phyloP scores from a whole-genome alignment of 2,888 invertebrate genomes.

The Polymixis lichenea region DNA sequence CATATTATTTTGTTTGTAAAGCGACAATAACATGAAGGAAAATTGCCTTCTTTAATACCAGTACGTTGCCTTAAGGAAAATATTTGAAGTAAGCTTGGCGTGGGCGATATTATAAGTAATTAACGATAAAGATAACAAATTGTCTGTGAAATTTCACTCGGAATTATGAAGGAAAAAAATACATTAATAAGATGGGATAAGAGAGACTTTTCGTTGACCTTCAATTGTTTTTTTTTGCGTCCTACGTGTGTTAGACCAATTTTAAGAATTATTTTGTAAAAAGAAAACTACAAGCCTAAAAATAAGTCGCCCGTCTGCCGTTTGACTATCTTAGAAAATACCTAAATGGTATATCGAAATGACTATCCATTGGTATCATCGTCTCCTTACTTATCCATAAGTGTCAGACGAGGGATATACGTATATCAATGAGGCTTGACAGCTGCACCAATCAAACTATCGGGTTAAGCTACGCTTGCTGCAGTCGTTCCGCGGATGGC shows the following conservation, averaged over 20 bases:
- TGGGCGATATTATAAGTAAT: constrained; percentile 29
- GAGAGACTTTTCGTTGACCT: constrained; percentile 23
- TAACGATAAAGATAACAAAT: constrained; percentile 40
- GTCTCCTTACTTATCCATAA: not conserved
- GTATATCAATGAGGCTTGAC: not conserved
- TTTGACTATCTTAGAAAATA: not conserved
- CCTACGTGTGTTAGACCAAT: not conserved
- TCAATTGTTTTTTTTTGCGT: not conserved
- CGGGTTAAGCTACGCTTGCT: too few relatives aligned
- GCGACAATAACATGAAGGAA: not conserved
- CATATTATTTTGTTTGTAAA: constrained; percentile 1
- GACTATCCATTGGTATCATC: not conserved
- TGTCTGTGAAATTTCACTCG: constrained; percentile 26
- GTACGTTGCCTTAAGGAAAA: constrained; percentile 12
- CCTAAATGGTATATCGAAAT: not conserved
- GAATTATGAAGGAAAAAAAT: constrained; percentile 16
- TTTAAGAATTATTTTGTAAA: not conserved
- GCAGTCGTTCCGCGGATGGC: too few relatives aligned
- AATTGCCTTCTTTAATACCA: not conserved
- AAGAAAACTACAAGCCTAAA: too few relatives aligned
- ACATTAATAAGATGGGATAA: not conserved
- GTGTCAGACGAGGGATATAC: not conserved
- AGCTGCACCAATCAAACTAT: too few relatives aligned
- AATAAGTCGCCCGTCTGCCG: not conserved
- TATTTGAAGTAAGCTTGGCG: constrained; percentile 13